A percentile compares a stretch with the other conserved stretches of the same genome.
phyloP scores from a whole-genome alignment of 2,797 vertebrate species.

The Argentina silus region DNA sequence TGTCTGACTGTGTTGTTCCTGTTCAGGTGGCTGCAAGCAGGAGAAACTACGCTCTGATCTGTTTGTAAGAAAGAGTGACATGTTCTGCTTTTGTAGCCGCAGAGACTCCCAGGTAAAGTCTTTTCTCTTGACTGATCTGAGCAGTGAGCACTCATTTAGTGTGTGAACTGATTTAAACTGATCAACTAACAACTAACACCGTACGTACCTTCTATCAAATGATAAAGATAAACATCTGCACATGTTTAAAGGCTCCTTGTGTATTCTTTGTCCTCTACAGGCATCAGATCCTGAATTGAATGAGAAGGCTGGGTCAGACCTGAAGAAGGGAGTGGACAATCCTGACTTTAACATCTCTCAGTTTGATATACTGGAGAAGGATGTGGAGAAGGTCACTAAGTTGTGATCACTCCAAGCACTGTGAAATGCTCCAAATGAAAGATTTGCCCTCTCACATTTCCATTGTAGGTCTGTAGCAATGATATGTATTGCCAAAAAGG shows the following conservation, averaged over 20 bases:
- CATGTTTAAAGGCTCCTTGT: not conserved
- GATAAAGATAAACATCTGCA: too few relatives aligned
- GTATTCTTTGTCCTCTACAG: constrained; percentile 44
- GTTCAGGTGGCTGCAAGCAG: constrained; percentile 79
- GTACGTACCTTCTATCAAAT: too few relatives aligned
- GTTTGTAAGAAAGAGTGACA: constrained; percentile 73
- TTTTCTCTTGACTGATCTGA: not conserved
- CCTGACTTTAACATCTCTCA: constrained; percentile 46
- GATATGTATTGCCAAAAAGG: not conserved
- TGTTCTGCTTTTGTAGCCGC: constrained; percentile 65
- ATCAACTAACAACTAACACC: too few relatives aligned
- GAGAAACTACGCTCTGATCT: constrained; percentile 63
- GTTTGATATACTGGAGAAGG: constrained; percentile 47
- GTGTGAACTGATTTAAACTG: too few relatives aligned
- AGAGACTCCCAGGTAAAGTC: constrained; percentile 66
- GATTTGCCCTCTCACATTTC: not conserved
- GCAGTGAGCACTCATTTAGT: too few relatives aligned
- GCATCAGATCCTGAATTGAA: constrained; percentile 23
- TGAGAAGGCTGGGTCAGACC: constrained; percentile 55
- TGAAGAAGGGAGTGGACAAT: constrained; percentile 56
- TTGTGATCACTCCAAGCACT: constrained; percentile 51
- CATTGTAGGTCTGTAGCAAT: not conserved
- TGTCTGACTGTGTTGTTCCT: not conserved
- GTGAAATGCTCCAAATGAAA: not conserved
- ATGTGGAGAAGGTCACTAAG: constrained; percentile 60